phyloP scores from a whole-genome alignment of 2,113 vertebrate genomes.

The Corydoras maculifer region DNA sequence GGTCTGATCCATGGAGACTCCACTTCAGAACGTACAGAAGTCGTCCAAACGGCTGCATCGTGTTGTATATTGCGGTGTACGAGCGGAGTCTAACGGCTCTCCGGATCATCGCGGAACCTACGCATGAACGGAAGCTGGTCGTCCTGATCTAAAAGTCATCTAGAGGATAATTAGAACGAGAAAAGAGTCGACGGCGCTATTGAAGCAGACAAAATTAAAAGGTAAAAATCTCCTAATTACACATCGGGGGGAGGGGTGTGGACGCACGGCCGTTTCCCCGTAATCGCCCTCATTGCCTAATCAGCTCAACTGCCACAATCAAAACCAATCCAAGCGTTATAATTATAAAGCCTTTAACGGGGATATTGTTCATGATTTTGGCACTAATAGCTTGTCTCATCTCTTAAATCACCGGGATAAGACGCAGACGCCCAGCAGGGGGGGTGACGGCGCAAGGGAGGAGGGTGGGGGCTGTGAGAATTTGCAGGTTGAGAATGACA shows the following conservation, averaged over 20 bases:
- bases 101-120: no score
- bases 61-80: no score
- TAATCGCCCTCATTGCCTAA: constrained; percentile 38
- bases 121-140: not conserved
- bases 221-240: constrained; percentile 38
- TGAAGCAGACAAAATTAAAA: constrained; percentile 31
- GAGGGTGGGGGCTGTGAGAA: not conserved
- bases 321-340: constrained; percentile 33
- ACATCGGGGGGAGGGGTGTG: constrained; percentile 19
- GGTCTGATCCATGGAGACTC: no score
- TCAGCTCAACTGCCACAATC: constrained; percentile 38
- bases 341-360: constrained; percentile 32
- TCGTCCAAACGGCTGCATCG: no score
- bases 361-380: constrained; percentile 18
- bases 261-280: constrained; percentile 11
- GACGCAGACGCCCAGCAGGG: not conserved
- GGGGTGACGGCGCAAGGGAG: not conserved
- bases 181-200: constrained; percentile 7
- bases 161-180: constrained; percentile 32
- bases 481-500: not conserved
- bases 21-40: no score
- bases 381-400: constrained; percentile 29
- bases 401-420: constrained; percentile 15
- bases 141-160: constrained; percentile 31
- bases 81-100: no score